A percentile compares a stretch with the other conserved stretches of the same genome.
phyloP scores from a whole-genome alignment of 2,797 vertebrate genomes.

The Tamandua tetradactyla region DNA sequence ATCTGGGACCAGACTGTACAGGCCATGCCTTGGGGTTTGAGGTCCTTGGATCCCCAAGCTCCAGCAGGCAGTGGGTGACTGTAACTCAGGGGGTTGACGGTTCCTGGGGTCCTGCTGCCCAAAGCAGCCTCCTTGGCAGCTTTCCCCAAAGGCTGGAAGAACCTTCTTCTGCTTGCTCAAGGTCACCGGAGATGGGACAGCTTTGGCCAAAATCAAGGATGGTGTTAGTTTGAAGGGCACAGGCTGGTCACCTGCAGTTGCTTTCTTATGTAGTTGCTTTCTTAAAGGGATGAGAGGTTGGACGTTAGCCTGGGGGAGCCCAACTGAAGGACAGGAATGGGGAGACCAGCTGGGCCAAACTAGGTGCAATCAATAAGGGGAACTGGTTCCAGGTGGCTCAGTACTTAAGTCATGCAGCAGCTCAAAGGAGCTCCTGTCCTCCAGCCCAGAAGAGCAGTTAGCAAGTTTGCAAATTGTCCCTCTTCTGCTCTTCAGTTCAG shows the following conservation, averaged over 20 bases:
- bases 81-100: neutral
- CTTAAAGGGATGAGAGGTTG: neutral
- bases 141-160: neutral
- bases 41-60: neutral
- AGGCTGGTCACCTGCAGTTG: neutral
- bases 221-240: neutral
- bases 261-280: conserved; percentile 9
- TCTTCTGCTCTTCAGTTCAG: neutral
- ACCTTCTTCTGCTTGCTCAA: neutral
- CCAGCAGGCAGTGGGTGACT: neutral
- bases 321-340: neutral
- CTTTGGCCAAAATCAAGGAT: neutral
- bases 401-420: neutral
- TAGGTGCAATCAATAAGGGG: neutral
- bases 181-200: neutral
- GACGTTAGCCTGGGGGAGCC: neutral
- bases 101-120: neutral
- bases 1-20: neutral
- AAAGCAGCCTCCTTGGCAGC: neutral
- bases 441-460: neutral
- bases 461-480: neutral
- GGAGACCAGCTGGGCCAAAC: neutral
- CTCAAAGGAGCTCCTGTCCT: neutral
- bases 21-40: neutral
- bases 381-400: too few species aligned